Percentiles rank a stretch among this genome's conserved stretches.
These are phyloP conservation scores for Nasonia giraulti DNA, from an alignment of 1,140 invertebrate species.

Conservation along the genomic window DNA sequence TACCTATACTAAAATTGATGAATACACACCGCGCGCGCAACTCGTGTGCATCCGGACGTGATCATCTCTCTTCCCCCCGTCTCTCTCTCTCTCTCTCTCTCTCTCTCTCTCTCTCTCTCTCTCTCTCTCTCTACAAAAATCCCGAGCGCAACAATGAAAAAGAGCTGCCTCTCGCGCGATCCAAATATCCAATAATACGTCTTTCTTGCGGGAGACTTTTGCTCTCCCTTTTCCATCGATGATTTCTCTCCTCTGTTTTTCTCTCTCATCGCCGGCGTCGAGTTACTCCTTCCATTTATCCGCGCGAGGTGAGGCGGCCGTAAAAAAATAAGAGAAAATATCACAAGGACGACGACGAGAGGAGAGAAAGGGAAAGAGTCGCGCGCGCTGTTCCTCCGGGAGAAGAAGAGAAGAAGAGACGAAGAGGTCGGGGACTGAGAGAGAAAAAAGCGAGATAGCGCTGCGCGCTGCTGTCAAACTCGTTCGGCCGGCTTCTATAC, in stretches of 20 bases:
- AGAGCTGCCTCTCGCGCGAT: not conserved
- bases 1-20: not conserved
- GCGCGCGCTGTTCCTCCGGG: not conserved
- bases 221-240: not conserved
- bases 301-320: not conserved
- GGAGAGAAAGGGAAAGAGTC: slow-evolving; percentile 36
- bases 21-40: not conserved
- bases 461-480: slow-evolving; percentile 22
- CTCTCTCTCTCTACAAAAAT: too few relatives aligned
- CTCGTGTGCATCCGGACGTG: not conserved
- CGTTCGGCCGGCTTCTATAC: not conserved
- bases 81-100: too few relatives aligned
- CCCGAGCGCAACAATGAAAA: slow-evolving; percentile 8
- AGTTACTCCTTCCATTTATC: not conserved
- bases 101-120: too few relatives aligned
- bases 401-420: not conserved
- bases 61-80: not conserved
- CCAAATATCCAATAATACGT: too few relatives aligned
- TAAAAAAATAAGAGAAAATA: slow-evolving; percentile 19
- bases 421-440: not conserved
- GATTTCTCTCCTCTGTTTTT: slow-evolving; percentile 26
- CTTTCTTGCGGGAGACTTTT: not conserved
- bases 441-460: not conserved
- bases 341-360: slow-evolving; percentile 3
- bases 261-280: not conserved